These are phyloP conservation scores for Caracal caracal DNA, from an alignment of 2,113 vertebrate species.

Conservation along the genomic window DNA sequence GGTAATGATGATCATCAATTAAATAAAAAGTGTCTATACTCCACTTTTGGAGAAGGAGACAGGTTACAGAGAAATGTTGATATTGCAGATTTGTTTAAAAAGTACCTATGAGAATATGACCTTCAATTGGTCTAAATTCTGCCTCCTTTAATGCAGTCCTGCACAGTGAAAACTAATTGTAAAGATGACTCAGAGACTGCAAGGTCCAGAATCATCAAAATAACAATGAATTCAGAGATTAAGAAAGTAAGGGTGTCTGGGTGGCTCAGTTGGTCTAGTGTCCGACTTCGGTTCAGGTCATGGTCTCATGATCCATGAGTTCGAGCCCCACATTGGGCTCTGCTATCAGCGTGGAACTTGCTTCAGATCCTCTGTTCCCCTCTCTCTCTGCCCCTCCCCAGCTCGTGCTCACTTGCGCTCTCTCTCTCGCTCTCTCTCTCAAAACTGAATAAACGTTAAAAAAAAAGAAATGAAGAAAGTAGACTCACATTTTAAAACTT, in stretches of 20 bases:
- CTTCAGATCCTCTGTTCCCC: too few species aligned
- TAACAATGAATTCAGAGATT: conserved; percentile 38
- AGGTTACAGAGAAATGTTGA: background rate
- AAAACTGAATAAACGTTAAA: too few species aligned
- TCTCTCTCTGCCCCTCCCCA: too few species aligned
- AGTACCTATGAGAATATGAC: background rate
- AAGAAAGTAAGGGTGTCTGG: background rate
- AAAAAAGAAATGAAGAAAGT: too few species aligned
- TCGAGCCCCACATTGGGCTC: too few species aligned
- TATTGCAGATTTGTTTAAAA: background rate
- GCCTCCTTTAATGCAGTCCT: background rate
- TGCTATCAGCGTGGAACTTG: too few species aligned
- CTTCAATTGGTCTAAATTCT: background rate
- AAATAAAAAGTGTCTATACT: background rate
- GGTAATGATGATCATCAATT: background rate
- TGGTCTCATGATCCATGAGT: too few species aligned
- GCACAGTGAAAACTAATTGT: background rate
- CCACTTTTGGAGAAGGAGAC: background rate
- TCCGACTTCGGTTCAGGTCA: too few species aligned
- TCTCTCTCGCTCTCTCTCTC: too few species aligned
- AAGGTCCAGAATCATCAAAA: background rate
- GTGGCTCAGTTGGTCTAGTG: too few species aligned
- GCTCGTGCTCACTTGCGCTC: too few species aligned
- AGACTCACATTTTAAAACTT: too few species aligned
- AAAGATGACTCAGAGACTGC: background rate